Evolutionary conservation across 2,113 vertebrate species (phyloP), one percentile per base, ranked within the genome.

Genomic region (Saiga tatarica): DNA sequence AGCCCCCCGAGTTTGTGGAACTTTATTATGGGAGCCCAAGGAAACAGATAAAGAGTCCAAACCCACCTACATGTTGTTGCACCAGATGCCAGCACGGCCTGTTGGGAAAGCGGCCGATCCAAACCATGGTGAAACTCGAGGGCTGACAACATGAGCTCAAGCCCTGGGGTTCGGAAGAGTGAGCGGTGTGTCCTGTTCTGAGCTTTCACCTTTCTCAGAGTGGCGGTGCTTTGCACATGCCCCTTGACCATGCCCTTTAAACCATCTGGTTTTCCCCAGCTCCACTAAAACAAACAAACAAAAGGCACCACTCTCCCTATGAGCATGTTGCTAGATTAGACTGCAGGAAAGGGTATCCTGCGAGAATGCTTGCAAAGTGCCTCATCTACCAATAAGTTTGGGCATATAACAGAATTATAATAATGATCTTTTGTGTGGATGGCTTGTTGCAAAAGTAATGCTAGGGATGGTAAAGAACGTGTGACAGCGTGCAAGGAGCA

Each of bases 1-100:
- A 93, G 88, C 52, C 89, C 59, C 47, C 59, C 17, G 5, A 62
- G n/a, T 74, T 30, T 87, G 45, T 76, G 28, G 57, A 84, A 71
- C 94, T 95, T 97, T 74, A 42, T 95, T 86, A 42, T 5, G 14
- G 53, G 79, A 83, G 50, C 13, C 42, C 8, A 11, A 5, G n/a
- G 67, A 92, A 96, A 84, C 25, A 2, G 92, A 84, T 30, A 74
- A 6, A 92, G 25, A 36, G 42, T 25, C 45, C 8, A 91, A 91
- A 85, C 52, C 52, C 81, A 96, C 55, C 79, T 92, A 64, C 91
- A 52, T 79, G 88, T 94, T 57, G 82, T 94, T 89, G 30, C 25
- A 13, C 50, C 79, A 33, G 88, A 81, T 87, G 26, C 39, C 82
- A 93, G 50, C 47, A 39, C 96, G 92, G 42, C 84, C 47, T n/a